A percentile compares a stretch with the other conserved stretches of the same genome.
These are phyloP conservation scores for Gorsachius magnificus DNA, from an alignment of 2,797 vertebrate species.

Conservation along the genomic window DNA sequence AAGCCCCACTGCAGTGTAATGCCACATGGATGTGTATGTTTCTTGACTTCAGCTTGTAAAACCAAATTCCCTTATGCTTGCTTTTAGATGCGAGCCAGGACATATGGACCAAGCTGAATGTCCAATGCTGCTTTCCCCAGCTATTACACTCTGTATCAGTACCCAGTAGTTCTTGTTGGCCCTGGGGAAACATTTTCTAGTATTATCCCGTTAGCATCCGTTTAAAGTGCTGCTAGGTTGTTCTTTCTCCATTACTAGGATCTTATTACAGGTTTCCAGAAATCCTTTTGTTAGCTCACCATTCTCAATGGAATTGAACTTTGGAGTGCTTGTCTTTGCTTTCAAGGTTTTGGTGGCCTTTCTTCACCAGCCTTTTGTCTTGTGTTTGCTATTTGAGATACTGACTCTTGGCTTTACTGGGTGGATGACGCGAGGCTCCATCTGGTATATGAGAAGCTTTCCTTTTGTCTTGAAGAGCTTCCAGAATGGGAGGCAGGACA, in stretches of 20 bases:
- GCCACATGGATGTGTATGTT: rapidly evolving
- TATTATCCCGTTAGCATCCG: neutral
- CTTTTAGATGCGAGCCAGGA: neutral
- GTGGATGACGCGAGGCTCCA: neutral
- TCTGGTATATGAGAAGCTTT: neutral
- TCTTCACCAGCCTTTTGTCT: neutral
- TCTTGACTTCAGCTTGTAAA: neutral
- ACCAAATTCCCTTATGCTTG: rapidly evolving
- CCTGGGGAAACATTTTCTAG: neutral
- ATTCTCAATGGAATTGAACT: neutral
- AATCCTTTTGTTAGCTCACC: neutral
- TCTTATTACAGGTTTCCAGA: neutral
- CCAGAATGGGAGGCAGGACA: neutral
- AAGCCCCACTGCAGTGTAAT: neutral
- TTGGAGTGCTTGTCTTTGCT: neutral
- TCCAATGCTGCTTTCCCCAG: neutral
- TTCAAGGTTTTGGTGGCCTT: neutral
- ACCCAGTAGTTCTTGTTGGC: neutral
- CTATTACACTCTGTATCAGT: neutral
- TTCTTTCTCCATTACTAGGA: neutral
- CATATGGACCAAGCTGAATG: neutral
- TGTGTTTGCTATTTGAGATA: neutral
- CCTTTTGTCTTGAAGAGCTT: neutral
- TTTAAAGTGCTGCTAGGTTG: neutral
- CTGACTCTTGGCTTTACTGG: neutral